Evolutionary conservation across 1,140 invertebrate genomes (phyloP).

Genomic region (Lerema accius): DNA sequence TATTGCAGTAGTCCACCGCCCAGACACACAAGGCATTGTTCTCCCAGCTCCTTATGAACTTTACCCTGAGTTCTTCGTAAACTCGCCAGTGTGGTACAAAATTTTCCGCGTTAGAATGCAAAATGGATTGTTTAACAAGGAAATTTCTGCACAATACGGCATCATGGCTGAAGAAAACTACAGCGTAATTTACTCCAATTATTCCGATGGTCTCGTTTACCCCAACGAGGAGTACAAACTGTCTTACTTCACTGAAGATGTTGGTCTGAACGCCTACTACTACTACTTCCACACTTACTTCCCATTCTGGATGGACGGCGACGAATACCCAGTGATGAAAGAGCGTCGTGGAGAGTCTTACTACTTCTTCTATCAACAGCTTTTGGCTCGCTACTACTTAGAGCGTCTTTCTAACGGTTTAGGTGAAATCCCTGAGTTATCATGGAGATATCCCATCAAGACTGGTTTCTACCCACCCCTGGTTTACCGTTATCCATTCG

Average conservation of each 20-base stretch:
- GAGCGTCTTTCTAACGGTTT: conserved; percentile 86
- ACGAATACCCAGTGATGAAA: conserved; percentile 71
- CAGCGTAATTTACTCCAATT: conserved; percentile 80
- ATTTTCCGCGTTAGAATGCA: conserved; percentile 84
- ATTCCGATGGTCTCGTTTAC: conserved; percentile 78
- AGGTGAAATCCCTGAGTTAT: conserved; percentile 84
- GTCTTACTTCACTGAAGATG: conserved; percentile 89
- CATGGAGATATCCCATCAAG: conserved; percentile 81
- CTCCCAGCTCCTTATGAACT: conserved; percentile 86
- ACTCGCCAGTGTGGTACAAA: conserved; percentile 82
- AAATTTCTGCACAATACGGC: conserved; percentile 55
- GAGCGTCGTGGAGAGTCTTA: conserved; percentile 85
- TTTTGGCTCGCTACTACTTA: conserved; percentile 87
- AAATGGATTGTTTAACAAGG: conserved; percentile 48
- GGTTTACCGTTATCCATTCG: conserved; percentile 53
- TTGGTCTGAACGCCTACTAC: conserved; percentile 87
- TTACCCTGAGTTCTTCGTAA: conserved; percentile 85
- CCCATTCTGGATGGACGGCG: conserved; percentile 86
- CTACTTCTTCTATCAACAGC: conserved; percentile 84
- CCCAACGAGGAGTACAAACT: conserved; percentile 84
- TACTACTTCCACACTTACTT: conserved; percentile 86
- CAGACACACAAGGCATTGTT: conserved; percentile 83
- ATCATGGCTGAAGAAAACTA: conserved; percentile 72
- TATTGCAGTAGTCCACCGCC: conserved; percentile 83
- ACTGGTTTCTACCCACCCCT: conserved; percentile 84